Conservation (phyloP, 2,797 vertebrate species). For the Brotogeris chrysoptera region DNA sequence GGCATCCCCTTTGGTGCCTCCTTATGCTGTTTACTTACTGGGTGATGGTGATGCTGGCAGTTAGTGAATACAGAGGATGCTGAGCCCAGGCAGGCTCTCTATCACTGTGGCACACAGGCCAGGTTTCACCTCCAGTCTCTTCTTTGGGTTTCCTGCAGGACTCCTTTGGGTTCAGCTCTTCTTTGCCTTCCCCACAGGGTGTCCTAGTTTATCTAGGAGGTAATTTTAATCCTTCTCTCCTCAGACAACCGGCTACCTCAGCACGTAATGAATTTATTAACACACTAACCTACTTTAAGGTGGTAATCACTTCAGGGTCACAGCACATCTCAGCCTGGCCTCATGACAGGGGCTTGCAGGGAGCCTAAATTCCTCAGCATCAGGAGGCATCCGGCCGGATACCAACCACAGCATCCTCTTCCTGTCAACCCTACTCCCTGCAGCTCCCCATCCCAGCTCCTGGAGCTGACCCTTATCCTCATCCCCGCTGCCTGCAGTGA, state of each 20-base stretch:
- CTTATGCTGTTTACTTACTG: fast-evolving
- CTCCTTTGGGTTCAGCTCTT: background rate
- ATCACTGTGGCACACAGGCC: background rate
- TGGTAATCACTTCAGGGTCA: slow-evolving; percentile 45
- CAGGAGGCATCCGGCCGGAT: fast-evolving
- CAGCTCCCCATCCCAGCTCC: fast-evolving
- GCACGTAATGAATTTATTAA: slow-evolving; percentile 60
- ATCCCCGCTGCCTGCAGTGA: background rate
- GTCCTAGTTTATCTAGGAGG: slow-evolving; percentile 23
- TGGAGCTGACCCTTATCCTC: background rate
- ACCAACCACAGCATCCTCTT: fast-evolving
- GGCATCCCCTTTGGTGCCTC: background rate
- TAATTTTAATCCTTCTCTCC: slow-evolving; percentile 58
- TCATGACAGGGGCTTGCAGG: background rate
- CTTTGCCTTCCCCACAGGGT: background rate
- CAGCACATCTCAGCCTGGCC: background rate
- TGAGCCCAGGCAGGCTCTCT: background rate
- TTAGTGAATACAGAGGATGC: fast-evolving
- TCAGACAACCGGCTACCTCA: slow-evolving; percentile 43
- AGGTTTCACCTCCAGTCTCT: background rate
- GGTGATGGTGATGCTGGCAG: background rate
- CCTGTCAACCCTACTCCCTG: fast-evolving
- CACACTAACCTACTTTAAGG: slow-evolving; percentile 67
- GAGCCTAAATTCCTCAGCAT: background rate
- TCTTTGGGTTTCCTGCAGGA: background rate